Evolutionary conservation across 1,140 invertebrate genomes (phyloP).

Genomic region (Oedothorax gibbosus): DNA sequence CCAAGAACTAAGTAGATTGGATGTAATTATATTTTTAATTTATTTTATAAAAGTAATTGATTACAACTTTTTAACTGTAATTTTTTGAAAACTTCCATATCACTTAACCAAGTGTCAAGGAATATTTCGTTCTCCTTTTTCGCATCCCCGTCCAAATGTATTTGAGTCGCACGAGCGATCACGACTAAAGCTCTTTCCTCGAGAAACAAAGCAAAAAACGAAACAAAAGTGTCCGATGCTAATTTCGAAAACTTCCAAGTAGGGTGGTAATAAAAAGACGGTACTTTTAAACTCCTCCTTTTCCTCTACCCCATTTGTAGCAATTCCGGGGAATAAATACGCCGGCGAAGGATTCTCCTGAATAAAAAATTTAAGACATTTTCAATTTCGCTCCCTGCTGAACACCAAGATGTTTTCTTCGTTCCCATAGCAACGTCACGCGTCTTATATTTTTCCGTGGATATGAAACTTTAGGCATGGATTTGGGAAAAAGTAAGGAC

Average conservation of each 20-base stretch:
- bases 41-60: too few relatives aligned
- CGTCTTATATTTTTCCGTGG: conserved; percentile 48
- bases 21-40: too few relatives aligned
- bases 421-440: conserved; percentile 53
- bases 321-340: conserved; percentile 47
- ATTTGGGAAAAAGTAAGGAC: conserved; percentile 55
- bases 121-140: too few relatives aligned
- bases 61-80: too few relatives aligned
- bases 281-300: not conserved
- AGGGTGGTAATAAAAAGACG: conserved; percentile 31
- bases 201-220: not conserved
- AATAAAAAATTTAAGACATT: conserved; percentile 34
- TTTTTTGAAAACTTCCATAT: too few relatives aligned
- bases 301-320: not conserved
- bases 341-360: conserved; percentile 6
- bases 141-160: too few relatives aligned
- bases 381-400: conserved; percentile 55
- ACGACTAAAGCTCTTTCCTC: not conserved
- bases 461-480: conserved; percentile 58
- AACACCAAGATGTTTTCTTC: conserved; percentile 31
- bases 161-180: too few relatives aligned
- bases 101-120: too few relatives aligned
- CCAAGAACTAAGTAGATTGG: too few relatives aligned
- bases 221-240: conserved; percentile 48
- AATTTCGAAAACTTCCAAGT: conserved; percentile 33